Base-by-base conservation (phyloP, 2,888 invertebrate genomes). In the Elysia crispata region DNA sequence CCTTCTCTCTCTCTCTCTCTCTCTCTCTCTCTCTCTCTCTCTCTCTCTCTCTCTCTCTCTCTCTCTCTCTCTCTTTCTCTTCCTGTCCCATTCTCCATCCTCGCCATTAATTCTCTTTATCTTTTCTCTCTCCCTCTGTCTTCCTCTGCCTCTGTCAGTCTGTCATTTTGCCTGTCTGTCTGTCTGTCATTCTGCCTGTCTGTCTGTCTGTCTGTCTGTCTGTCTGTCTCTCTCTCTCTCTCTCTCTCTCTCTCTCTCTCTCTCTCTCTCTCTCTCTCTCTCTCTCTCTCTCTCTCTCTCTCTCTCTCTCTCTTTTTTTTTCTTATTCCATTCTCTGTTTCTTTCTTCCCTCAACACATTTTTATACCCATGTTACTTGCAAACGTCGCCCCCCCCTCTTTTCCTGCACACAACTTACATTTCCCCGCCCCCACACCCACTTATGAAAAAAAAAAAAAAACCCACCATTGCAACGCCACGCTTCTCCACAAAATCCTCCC, bases 251-350 rank as follows among this genome's bases (percentile, higher is more conserved):
- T 73, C 57, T 50, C 18, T 50, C 57, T 25, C 28, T 73, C 54
- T 50, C 73, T 50, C 50, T 50, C 54, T 50, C 50, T 73, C 73
- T 73, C 73, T 73, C 73, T 73, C 50, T 73, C 73, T 73, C 50
- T 73, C 73, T 73, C 73, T 70, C 73, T 73, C 28, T 72, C 72
- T 72, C 72, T 41, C 72, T 25, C 54, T 49, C 25, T 50, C 49
- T 25, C 50, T 50, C 49, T 49, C 72, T n/a, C 13, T 49, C 72
- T 50, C 3, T 41, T 41, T 41, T n/a, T n/a, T n/a, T n/a, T n/a
- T n/a, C n/a, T n/a, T n/a, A n/a, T n/a, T n/a, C n/a, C n/a, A n/a
- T n/a, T n/a, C n/a, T n/a, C n/a, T n/a, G n/a, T n/a, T n/a, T n/a
- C n/a, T n/a, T n/a, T n/a, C n/a, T n/a, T n/a, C n/a, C n/a, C n/a